Percentiles rank a stretch among this genome's conserved stretches.
These are phyloP conservation scores for Nerophis lumbriciformis DNA, from an alignment of 2,113 vertebrate species.

Conservation along the genomic window DNA sequence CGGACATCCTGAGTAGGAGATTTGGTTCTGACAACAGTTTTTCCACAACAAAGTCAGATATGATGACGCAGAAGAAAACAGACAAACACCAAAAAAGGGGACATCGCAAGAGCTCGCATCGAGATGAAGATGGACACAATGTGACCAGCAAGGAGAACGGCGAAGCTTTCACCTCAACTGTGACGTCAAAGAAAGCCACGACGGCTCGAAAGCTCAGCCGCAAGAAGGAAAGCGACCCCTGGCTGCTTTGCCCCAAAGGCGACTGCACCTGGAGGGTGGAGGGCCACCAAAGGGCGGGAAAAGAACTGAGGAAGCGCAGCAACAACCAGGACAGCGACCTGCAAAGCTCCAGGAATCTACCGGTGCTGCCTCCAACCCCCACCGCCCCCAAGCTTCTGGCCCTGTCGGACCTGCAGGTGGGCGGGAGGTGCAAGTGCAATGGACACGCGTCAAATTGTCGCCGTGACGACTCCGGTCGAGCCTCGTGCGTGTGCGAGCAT, in stretches of 20 bases:
- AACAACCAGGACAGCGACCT: conserved; percentile 59
- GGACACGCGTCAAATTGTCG: conserved; percentile 79
- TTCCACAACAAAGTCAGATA: conserved; percentile 44
- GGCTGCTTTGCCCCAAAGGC: conserved; percentile 52
- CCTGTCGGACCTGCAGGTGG: conserved; percentile 79
- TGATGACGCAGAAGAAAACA: conserved; percentile 26
- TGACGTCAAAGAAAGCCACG: conserved; percentile 42
- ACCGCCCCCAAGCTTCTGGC: conserved; percentile 40
- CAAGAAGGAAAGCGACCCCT: conserved; percentile 51
- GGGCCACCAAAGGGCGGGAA: conserved; percentile 40
- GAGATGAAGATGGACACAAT: conserved; percentile 63
- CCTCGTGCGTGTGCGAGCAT: conserved; percentile 76
- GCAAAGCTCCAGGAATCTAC: conserved; percentile 36
- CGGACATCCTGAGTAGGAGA: conserved; percentile 51
- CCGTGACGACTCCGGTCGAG: conserved; percentile 60
- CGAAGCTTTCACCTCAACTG: conserved; percentile 25
- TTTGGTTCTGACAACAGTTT: conserved; percentile 39
- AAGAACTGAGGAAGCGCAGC: conserved; percentile 69
- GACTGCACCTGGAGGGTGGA: conserved; percentile 64
- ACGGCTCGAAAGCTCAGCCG: conserved; percentile 47
- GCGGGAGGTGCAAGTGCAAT: conserved; percentile 81
- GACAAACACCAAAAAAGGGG: conserved; percentile 52
- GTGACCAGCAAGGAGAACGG: conserved; percentile 66
- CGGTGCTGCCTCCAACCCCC: conserved; percentile 16
- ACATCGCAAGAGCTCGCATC: conserved; percentile 50